These are phyloP conservation scores for Allenopithecus nigroviridis DNA, from an alignment of 2,797 vertebrate species.

Conservation along the genomic window DNA sequence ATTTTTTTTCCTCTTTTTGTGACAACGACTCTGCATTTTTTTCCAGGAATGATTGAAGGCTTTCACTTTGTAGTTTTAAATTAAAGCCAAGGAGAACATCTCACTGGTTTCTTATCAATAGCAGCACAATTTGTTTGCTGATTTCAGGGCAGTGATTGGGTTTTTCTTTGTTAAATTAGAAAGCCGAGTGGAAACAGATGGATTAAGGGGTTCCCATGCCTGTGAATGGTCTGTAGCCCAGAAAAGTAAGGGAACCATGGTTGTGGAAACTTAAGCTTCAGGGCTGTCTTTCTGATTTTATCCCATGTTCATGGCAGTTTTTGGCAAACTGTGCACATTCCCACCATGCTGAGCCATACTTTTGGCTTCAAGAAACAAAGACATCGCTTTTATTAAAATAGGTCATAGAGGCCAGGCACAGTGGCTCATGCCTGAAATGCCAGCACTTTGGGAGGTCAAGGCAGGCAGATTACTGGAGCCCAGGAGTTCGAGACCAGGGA, in stretches of 20 bases:
- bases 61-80: constrained; percentile 24
- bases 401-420: not conserved
- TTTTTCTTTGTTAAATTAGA: not conserved
- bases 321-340: not conserved
- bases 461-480: not conserved
- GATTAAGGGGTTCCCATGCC: not conserved
- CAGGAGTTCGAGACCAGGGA: not conserved
- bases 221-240: not conserved
- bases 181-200: constrained; percentile 7
- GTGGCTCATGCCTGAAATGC: not conserved
- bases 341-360: not conserved
- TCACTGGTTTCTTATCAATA: constrained; percentile 17
- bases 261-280: not conserved
- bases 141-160: not conserved
- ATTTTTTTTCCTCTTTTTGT: not conserved
- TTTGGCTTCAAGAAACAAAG: not conserved
- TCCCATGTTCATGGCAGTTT: not conserved
- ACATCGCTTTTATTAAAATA: not conserved
- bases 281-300: not conserved
- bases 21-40: not conserved
- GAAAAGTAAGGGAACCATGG: not conserved
- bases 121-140: not conserved
- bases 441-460: not conserved
- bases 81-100: constrained; percentile 31
- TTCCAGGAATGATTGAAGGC: not conserved